Base-by-base conservation (phyloP, 2,113 vertebrate species). In the Oophaga pumilio region DNA sequence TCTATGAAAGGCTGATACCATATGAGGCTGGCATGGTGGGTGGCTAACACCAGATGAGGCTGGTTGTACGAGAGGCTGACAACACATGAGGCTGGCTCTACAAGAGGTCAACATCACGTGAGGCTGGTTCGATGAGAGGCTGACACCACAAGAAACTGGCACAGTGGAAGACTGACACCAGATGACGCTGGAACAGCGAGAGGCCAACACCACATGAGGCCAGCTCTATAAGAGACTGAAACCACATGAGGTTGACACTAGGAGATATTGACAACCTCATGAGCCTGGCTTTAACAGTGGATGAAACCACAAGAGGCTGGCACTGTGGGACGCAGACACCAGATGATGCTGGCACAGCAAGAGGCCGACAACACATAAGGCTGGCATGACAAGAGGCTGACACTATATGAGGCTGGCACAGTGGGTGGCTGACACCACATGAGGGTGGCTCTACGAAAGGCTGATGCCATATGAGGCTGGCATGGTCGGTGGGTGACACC, bases 171-270 rank as follows among this genome's bases (percentile, higher is more conserved):
- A 13, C 7, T 11, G 56, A 59, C 13, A 59, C 15, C 15, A 33
- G 0, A 17, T 17, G 12, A 17, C 10, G 9, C 69, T 1, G 8
- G 8, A 1, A 6, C 4, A 0, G 4, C 0, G 1, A 33, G n/a
- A 71, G 26, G 20, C 60, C 18, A 0, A 6, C 0, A 20, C 17
- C 60, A 62, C 14, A 50, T 20, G 71, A 49, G 4, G 3, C 78
- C 20, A 2, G 5, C 14, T 60, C 17, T 9, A 57, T 1, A 14
- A 0, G 56, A 18, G 22, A 13, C 50, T 43, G 33, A 43, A 2
- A 43, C 33, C 1, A 24, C 6, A 28, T 22, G 20, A 22, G 60
- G 7, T 33, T 9, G 14, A 74, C 59, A 62, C 59, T 8, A 43
- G 0, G 33, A 49, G 13, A 18, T 22, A 22, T 6, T 9, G 14